A percentile compares a stretch with the other conserved stretches of the same genome.
These are phyloP conservation scores for Ecliptopera silaceata DNA, from an alignment of 2,888 invertebrate genomes.

Conservation along the genomic window DNA sequence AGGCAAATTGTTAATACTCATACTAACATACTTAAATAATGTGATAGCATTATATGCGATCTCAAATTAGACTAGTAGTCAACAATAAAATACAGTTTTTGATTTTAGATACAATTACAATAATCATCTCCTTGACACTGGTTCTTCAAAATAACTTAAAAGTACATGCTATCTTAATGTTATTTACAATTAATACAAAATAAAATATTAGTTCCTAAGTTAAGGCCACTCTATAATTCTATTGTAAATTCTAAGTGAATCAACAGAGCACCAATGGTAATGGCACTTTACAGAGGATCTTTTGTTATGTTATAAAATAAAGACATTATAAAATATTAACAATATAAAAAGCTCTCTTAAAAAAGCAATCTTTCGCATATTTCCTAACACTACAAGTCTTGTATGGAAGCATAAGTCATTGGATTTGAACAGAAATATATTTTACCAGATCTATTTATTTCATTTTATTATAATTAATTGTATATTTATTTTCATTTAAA, in stretches of 20 bases:
- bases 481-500: too few species aligned
- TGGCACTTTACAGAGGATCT: slow-evolving; percentile 46
- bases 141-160: slow-evolving; percentile 51
- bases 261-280: slow-evolving; percentile 57
- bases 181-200: slow-evolving; percentile 70
- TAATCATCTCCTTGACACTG: slow-evolving; percentile 49
- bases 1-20: slow-evolving; percentile 71
- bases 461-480: too few species aligned
- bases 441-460: slow-evolving; percentile 18
- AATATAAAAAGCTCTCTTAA: slow-evolving; percentile 41
- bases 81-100: slow-evolving; percentile 64
- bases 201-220: slow-evolving; percentile 52
- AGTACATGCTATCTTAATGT: slow-evolving; percentile 46
- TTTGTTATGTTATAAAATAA: slow-evolving; percentile 23
- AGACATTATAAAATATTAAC: slow-evolving; percentile 18
- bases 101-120: slow-evolving; percentile 52
- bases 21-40: slow-evolving; percentile 52
- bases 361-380: slow-evolving; percentile 42
- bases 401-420: slow-evolving; percentile 40
- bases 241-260: slow-evolving; percentile 42
- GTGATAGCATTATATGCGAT: slow-evolving; percentile 75
- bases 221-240: slow-evolving; percentile 63
- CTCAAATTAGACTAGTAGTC: slow-evolving; percentile 70
- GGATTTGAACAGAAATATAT: slow-evolving; percentile 46
- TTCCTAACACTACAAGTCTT: slow-evolving; percentile 38